These are phyloP conservation scores for Pampusana beccarii DNA, from an alignment of 2,113 vertebrate genomes.

Conservation along the genomic window DNA sequence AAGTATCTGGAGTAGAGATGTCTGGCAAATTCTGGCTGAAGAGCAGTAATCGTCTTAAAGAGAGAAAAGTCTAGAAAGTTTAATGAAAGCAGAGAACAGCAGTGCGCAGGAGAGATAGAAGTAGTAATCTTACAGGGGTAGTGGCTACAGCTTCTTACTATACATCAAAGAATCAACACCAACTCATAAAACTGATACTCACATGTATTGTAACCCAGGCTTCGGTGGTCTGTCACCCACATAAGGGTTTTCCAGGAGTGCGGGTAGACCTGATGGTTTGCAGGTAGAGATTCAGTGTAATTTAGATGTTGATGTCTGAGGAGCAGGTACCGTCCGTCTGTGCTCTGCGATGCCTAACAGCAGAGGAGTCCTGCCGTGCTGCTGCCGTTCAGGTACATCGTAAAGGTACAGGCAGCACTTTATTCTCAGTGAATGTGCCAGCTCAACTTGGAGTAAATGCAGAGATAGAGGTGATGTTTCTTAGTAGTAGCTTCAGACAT, in stretches of 20 bases:
- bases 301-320: not conserved
- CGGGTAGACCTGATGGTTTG: fast-evolving
- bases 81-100: not conserved
- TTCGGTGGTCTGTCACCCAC: not conserved
- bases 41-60: not conserved
- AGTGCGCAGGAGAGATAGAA: too few species aligned
- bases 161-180: not conserved
- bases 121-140: not conserved
- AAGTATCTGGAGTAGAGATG: not conserved
- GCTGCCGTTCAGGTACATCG: not conserved
- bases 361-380: not conserved
- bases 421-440: not conserved
- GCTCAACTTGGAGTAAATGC: not conserved
- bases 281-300: not conserved
- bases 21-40: not conserved
- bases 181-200: not conserved
- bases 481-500: not conserved
- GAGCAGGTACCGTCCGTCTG: not conserved
- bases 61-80: not conserved
- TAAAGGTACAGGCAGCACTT: not conserved
- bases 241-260: not conserved
- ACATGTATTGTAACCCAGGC: not conserved
- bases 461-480: not conserved
- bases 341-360: not conserved
- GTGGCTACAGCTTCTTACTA: not conserved